Conservation (phyloP, 2,888 invertebrate genomes). For the Trissolcus japonicus region DNA sequence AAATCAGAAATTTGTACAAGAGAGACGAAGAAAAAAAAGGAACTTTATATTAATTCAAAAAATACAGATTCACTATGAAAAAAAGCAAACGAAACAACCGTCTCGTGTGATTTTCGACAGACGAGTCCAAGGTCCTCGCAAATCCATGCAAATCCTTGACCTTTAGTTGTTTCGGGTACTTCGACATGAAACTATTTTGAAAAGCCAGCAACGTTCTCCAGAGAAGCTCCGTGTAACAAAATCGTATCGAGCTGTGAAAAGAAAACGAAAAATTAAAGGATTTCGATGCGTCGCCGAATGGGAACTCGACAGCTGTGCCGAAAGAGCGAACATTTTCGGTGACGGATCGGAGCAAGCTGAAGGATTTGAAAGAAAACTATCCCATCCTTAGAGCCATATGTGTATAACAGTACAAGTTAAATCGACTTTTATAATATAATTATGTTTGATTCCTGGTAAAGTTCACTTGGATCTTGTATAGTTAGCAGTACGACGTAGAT, state of each 20-base stretch:
- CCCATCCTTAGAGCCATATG: slow-evolving; percentile 64
- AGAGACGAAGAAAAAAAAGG: no score
- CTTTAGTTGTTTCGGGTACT: slow-evolving; percentile 24
- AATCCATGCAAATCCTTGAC: slow-evolving; percentile 3
- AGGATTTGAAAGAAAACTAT: slow-evolving; percentile 58
- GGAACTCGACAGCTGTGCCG: not conserved
- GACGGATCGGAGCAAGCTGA: slow-evolving; percentile 48
- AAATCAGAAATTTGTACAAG: slow-evolving; percentile 13
- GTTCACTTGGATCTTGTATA: slow-evolving; percentile 63
- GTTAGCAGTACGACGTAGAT: slow-evolving; percentile 66
- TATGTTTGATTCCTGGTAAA: slow-evolving; percentile 65
- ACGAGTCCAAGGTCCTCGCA: not conserved
- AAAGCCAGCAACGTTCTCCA: no score
- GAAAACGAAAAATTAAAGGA: slow-evolving; percentile 13
- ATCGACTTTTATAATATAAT: slow-evolving; percentile 68
- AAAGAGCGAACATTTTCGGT: slow-evolving; percentile 15
- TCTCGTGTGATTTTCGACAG: not conserved
- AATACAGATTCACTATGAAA: not conserved
- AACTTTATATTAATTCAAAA: slow-evolving; percentile 4
- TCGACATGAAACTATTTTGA: slow-evolving; percentile 18
- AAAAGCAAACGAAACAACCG: not conserved
- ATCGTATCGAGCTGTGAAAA: no score
- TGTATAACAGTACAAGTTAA: slow-evolving; percentile 69
- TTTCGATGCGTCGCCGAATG: slow-evolving; percentile 34
- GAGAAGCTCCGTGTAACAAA: no score